Evolutionary conservation across 2,888 invertebrate genomes (phyloP).

Genomic region (Amorpha juglandis): DNA sequence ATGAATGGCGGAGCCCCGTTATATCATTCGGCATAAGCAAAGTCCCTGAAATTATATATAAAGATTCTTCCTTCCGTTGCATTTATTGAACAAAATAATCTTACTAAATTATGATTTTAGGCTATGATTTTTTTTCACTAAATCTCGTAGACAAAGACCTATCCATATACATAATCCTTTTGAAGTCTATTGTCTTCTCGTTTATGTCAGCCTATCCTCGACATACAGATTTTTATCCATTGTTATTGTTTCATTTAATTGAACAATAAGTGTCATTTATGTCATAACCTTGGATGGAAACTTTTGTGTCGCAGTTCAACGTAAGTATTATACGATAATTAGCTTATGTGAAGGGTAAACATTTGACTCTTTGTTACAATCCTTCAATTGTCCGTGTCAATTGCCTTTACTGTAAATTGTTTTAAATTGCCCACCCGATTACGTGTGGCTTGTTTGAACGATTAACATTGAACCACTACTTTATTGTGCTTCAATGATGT

Average conservation of each 20-base stretch:
- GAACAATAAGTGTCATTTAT: slow-evolving; percentile 10
- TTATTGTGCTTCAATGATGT: neutral
- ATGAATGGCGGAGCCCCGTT: no score
- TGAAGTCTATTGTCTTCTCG: neutral
- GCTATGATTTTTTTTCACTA: no score
- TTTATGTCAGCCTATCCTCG: neutral
- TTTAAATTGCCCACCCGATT: neutral
- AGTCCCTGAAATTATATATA: no score
- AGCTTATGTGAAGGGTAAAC: neutral
- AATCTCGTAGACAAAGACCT: neutral
- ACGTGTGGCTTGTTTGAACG: neutral
- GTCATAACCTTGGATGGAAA: neutral
- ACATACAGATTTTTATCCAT: slow-evolving; percentile 12
- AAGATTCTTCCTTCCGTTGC: no score
- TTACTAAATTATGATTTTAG: no score
- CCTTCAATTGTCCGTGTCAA: slow-evolving; percentile 4
- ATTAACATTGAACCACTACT: slow-evolving; percentile 8
- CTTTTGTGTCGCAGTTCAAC: slow-evolving; percentile 1
- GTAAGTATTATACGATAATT: slow-evolving; percentile 27
- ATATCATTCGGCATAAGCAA: no score
- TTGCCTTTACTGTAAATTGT: slow-evolving; percentile 3
- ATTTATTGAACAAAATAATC: no score
- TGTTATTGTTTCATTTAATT: slow-evolving; percentile 13
- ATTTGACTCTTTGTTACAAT: slow-evolving; percentile 1
- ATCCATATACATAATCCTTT: neutral